phyloP scores from a whole-genome alignment of 2,797 vertebrate genomes.

The Ptychadena robeensis region DNA sequence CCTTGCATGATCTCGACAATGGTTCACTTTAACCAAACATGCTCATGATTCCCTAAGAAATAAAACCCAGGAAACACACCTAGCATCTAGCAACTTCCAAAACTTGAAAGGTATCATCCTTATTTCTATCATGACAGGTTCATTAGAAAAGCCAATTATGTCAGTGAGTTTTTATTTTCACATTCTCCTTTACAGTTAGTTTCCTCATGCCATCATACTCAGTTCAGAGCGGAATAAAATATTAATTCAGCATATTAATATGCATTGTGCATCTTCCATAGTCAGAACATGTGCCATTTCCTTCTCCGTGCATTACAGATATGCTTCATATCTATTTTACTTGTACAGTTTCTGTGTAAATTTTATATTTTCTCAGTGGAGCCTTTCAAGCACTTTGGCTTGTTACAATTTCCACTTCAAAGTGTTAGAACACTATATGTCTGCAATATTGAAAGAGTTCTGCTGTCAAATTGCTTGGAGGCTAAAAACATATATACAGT shows the following conservation, averaged over 20 bases:
- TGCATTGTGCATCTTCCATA: not conserved
- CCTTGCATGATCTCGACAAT: too few relatives aligned
- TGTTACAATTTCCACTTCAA: conserved; percentile 61
- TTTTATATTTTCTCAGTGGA: conserved; percentile 46
- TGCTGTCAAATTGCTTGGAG: conserved; percentile 52
- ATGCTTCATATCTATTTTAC: conserved; percentile 48
- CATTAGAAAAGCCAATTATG: not conserved
- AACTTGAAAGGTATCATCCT: too few relatives aligned
- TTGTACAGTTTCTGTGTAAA: conserved; percentile 48
- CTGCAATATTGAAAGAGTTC: conserved; percentile 62
- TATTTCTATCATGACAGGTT: not conserved
- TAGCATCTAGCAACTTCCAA: too few relatives aligned
- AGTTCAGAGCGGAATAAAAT: not conserved
- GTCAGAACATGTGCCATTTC: conserved; percentile 18
- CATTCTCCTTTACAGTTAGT: not conserved
- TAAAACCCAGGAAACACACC: too few relatives aligned
- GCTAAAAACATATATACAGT: conserved; percentile 43
- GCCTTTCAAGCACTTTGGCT: conserved; percentile 54
- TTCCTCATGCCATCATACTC: not conserved
- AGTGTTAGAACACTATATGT: conserved; percentile 53
- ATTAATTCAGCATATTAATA: conserved; percentile 12
- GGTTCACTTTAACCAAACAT: too few relatives aligned
- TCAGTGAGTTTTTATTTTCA: not conserved
- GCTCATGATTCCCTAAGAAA: too few relatives aligned
- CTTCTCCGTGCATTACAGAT: not conserved